These are phyloP conservation scores for Spea hammondii DNA, from an alignment of 2,797 vertebrate species.

Conservation along the genomic window DNA sequence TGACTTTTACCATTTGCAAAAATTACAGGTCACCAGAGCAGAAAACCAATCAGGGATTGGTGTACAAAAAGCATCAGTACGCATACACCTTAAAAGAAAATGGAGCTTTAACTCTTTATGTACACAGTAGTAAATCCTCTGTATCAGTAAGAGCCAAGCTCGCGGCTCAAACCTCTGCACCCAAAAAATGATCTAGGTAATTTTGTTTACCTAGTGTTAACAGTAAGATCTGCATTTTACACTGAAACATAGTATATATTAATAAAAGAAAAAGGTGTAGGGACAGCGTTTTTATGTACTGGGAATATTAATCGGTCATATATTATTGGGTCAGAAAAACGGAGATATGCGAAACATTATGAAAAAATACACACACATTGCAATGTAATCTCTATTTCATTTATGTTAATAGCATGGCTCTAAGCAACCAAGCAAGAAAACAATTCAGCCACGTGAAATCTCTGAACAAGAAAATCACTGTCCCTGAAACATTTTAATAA, in stretches of 20 bases:
- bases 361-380: not conserved
- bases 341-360: not conserved
- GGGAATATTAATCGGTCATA: not conserved
- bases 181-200: no score
- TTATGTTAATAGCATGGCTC: not conserved
- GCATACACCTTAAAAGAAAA: no score
- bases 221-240: no score
- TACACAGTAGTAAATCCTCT: no score
- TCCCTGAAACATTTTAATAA: not conserved
- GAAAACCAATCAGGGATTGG: not conserved
- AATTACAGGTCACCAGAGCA: not conserved
- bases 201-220: no score
- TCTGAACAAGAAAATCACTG: not conserved
- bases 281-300: no score
- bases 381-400: not conserved
- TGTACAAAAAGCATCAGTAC: not conserved
- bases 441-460: slow-evolving; percentile 5
- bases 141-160: no score
- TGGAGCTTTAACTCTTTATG: no score
- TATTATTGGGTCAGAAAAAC: not conserved
- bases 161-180: no score
- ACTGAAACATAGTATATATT: no score
- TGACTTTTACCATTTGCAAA: not conserved
- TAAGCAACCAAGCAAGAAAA: slow-evolving; percentile 5
- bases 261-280: no score